Percentiles rank a stretch among this genome's conserved stretches.
Conservation (phyloP, 2,888 invertebrate species). For the Gibbula magus region DNA sequence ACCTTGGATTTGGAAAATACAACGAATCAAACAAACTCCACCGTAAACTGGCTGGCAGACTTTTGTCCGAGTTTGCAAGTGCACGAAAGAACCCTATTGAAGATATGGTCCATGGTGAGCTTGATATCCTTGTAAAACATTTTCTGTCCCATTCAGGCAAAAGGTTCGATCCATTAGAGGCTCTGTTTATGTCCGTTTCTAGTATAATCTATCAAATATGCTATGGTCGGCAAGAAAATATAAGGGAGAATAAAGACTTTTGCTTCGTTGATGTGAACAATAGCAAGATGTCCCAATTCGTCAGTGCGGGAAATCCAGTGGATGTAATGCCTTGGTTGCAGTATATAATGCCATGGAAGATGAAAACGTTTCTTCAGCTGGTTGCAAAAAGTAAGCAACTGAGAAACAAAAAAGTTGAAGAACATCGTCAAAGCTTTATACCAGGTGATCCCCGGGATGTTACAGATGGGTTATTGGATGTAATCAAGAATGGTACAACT, state of each 20-base stretch:
- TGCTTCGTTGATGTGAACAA: neutral
- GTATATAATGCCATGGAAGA: slow-evolving; percentile 39
- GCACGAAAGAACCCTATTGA: slow-evolving; percentile 31
- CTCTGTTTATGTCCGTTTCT: slow-evolving; percentile 18
- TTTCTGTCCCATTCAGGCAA: slow-evolving; percentile 1
- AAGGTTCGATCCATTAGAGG: slow-evolving; percentile 21
- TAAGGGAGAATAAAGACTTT: slow-evolving; percentile 35
- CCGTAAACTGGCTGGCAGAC: slow-evolving; percentile 44
- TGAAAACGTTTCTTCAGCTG: neutral
- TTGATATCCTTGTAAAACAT: slow-evolving; percentile 15
- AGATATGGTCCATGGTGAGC: slow-evolving; percentile 33
- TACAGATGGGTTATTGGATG: slow-evolving; percentile 45
- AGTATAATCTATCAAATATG: slow-evolving; percentile 45
- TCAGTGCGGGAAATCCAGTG: slow-evolving; percentile 43
- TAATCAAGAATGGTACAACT: neutral
- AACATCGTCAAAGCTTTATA: slow-evolving; percentile 42
- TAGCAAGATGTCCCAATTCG: slow-evolving; percentile 31
- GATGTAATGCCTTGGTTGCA: slow-evolving; percentile 52
- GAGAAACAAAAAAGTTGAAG: slow-evolving; percentile 26
- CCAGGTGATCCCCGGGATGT: slow-evolving; percentile 44
- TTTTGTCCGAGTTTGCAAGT: slow-evolving; percentile 37
- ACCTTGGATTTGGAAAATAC: slow-evolving; percentile 26
- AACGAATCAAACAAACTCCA: slow-evolving; percentile 41
- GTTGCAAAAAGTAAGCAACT: neutral
- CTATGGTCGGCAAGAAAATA: slow-evolving; percentile 36